Base-by-base conservation (phyloP, 2,113 vertebrate species). In the Bettongia penicillata region DNA sequence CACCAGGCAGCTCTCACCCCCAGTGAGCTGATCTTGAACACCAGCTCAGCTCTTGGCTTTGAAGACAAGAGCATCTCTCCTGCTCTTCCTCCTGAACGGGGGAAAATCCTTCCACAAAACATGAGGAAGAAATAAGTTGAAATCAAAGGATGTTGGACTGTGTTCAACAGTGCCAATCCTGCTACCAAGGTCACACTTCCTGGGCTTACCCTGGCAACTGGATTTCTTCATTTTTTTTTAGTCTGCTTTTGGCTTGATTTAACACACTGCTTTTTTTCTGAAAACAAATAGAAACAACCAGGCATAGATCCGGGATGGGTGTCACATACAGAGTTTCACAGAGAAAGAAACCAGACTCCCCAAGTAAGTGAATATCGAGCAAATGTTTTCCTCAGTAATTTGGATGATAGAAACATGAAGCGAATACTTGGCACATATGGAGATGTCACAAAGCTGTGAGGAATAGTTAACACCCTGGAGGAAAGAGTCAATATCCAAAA, bases 21-120 rank as follows among this genome's bases (percentile, higher is more conserved):
- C 7, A 95, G 90, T 94, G 91, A 94, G 91, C 22, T 94, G 53
- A 93, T 94, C 26, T 53, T 95, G 90, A 95, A 77, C 90, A 94
- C 93, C 31, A n/a, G 31, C 51, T 95, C 93, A 84, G 93, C 48
- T 96, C 12, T 90, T 94, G 47, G 93, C 55, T 91, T 77, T 90
- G 90, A 93, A 97, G 91, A n/a, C 10, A 77, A 91, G 95, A 90
- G 89, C 57, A 90, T 93, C 92, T 95, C 91, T 47, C 61, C 53
- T 37, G 4, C 91, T 51, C 96, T 91, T 91, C 37, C 68, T 43
- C 68, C 37, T 43, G 68, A 77, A 77, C 57, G 25, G 52, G 92
- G 92, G 53, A 10, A 57, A 48, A 48, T 48, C 14, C 26, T 61
- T 95, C 49, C 91, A 84, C 51, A 94, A 97, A 90, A 90, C 91